Conservation (phyloP, 2,797 vertebrate genomes). For the Myotis myotis region DNA sequence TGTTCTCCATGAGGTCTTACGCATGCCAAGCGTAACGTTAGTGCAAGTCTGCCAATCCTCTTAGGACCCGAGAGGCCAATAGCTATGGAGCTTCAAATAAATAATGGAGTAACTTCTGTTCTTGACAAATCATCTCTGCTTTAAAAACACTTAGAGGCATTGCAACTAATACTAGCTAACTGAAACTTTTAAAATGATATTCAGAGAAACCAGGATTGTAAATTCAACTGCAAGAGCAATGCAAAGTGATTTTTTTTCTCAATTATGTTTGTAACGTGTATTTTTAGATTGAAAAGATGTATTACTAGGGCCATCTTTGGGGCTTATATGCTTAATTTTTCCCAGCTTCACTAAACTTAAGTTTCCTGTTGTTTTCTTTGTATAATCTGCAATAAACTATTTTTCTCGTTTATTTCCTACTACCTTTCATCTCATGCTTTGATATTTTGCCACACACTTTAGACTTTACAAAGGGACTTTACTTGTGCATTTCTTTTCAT, state of each 20-base stretch:
- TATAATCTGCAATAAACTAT: neutral
- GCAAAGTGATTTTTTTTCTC: neutral
- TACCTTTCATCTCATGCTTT: neutral
- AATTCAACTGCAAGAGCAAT: neutral
- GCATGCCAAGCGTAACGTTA: slow-evolving; percentile 50
- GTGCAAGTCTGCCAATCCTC: neutral
- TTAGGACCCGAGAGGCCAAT: neutral
- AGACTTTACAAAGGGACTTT: neutral
- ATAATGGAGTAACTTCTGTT: slow-evolving; percentile 18
- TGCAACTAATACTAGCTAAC: neutral
- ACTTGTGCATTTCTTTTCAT: neutral
- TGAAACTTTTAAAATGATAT: slow-evolving; percentile 19
- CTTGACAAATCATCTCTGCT: neutral
- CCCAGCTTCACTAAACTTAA: slow-evolving; percentile 1
- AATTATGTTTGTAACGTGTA: neutral
- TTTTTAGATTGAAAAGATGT: slow-evolving; percentile 13
- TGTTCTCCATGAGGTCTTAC: slow-evolving; percentile 59
- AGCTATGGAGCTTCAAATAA: slow-evolving; percentile 25
- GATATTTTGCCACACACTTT: neutral
- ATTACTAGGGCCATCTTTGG: neutral
- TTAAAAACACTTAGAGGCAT: neutral
- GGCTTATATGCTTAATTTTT: neutral
- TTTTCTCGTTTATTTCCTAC: neutral
- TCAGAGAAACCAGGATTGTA: neutral
- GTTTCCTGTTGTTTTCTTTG: neutral